Conservation (phyloP, 1,140 invertebrate species). For the Araneus ventricosus region DNA sequence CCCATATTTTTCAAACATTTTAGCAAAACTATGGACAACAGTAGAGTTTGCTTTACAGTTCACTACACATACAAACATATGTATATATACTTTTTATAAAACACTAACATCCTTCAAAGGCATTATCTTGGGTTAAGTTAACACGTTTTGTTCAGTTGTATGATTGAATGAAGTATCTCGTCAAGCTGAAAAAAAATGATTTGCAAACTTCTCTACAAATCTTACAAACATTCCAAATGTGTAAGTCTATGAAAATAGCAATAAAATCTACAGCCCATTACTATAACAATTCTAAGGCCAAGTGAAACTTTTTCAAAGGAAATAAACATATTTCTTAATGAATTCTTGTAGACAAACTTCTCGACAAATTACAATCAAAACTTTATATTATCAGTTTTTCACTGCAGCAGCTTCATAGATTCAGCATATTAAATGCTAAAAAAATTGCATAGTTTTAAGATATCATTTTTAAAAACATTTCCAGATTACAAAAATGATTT, state of each 20-base stretch:
- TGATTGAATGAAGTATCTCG: not conserved
- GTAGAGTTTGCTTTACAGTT: not conserved
- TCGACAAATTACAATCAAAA: no score
- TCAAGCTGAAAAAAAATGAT: not conserved
- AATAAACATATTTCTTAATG: not conserved
- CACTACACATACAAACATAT: conserved; percentile 20
- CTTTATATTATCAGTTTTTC: no score
- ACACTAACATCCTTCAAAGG: conserved; percentile 35
- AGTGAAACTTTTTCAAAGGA: not conserved
- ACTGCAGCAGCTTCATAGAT: no score
- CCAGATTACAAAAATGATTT: no score
- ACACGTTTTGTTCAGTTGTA: conserved; percentile 66
- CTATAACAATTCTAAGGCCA: not conserved
- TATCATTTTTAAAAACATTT: no score
- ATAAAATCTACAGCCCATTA: not conserved
- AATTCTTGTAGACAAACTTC: no score
- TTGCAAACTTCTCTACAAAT: not conserved
- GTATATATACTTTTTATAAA: conserved; percentile 35
- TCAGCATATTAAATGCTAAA: no score
- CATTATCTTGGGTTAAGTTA: conserved; percentile 49
- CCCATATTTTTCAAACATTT: not conserved
- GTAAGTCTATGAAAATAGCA: conserved; percentile 60
- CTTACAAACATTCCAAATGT: conserved; percentile 29
- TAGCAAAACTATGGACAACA: conserved; percentile 9
- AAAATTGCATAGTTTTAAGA: no score